phyloP scores from a whole-genome alignment of 2,888 invertebrate species.

The Desoria tigrina region DNA sequence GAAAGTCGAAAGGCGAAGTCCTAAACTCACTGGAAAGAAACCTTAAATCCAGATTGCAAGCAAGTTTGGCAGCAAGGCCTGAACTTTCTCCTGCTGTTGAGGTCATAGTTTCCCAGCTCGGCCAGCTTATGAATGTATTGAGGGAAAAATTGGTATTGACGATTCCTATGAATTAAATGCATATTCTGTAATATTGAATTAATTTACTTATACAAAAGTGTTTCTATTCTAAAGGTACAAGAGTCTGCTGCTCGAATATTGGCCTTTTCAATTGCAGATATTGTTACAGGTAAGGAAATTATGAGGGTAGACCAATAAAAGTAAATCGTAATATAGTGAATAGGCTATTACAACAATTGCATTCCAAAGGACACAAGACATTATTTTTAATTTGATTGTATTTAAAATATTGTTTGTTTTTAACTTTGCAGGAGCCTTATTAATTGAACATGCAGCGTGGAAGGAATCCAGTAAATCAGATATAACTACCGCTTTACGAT shows the following conservation, averaged over 20 bases:
- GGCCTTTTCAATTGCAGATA: slow-evolving; percentile 58
- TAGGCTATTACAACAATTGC: too few relatives aligned
- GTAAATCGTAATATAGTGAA: too few relatives aligned
- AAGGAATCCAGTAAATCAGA: slow-evolving; percentile 31
- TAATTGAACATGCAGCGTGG: slow-evolving; percentile 52
- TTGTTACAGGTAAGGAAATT: slow-evolving; percentile 52
- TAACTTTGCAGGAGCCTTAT: slow-evolving; percentile 47
- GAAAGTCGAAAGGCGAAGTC: slow-evolving; percentile 58
- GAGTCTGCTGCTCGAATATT: slow-evolving; percentile 60
- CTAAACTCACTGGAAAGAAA: slow-evolving; percentile 56
- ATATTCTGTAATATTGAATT: too few relatives aligned
- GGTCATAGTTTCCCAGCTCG: not conserved
- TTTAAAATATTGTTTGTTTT: too few relatives aligned
- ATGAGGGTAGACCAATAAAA: too few relatives aligned
- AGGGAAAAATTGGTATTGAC: slow-evolving; percentile 16
- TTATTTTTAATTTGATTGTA: not conserved
- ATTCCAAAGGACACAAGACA: too few relatives aligned
- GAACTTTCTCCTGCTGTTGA: slow-evolving; percentile 23
- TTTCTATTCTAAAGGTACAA: slow-evolving; percentile 53
- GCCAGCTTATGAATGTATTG: not conserved
- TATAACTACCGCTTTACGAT: slow-evolving; percentile 34
- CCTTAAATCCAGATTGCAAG: slow-evolving; percentile 53
- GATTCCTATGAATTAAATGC: too few relatives aligned
- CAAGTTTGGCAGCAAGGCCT: slow-evolving; percentile 22
- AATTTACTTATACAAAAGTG: too few relatives aligned